Conservation (phyloP, 2,797 vertebrate species). For the Gymnopithys bicolor region DNA sequence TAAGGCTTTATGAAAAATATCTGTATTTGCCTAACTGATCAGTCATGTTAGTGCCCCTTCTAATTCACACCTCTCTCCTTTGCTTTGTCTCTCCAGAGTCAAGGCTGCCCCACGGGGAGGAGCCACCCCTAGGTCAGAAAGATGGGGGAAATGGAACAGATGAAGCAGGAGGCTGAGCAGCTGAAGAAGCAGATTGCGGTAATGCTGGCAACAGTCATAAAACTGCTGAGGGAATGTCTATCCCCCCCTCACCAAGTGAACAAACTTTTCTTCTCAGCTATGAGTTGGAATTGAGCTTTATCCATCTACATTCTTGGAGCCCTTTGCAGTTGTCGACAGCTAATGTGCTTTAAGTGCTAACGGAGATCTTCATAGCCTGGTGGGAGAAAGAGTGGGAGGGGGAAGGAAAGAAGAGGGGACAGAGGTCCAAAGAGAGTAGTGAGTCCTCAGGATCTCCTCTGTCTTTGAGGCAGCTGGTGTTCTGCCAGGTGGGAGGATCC, state of each 20-base stretch:
- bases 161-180: constrained; percentile 92
- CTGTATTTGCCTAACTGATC: background rate
- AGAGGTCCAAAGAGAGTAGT: background rate
- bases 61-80: background rate
- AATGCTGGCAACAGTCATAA: constrained; percentile 42
- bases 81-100: constrained; percentile 23
- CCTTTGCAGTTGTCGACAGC: background rate
- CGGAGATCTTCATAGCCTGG: background rate
- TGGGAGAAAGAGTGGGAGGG: background rate
- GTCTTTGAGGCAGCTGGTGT: background rate
- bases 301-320: background rate
- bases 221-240: background rate
- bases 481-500: background rate
- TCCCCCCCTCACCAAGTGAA: rapidly evolving
- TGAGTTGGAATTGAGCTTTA: background rate
- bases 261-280: background rate
- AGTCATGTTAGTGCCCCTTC: background rate
- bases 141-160: constrained; percentile 96
- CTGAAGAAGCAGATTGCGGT: constrained; percentile 97
- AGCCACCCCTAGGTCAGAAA: constrained; percentile 51
- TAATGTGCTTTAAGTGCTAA: background rate
- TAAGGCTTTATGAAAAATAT: background rate
- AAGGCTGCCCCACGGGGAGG: constrained; percentile 5
- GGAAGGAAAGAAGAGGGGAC: background rate
- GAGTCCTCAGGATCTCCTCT: background rate